phyloP scores from a whole-genome alignment of 1,140 invertebrate genomes.

The Sweltsa coloradensis region DNA sequence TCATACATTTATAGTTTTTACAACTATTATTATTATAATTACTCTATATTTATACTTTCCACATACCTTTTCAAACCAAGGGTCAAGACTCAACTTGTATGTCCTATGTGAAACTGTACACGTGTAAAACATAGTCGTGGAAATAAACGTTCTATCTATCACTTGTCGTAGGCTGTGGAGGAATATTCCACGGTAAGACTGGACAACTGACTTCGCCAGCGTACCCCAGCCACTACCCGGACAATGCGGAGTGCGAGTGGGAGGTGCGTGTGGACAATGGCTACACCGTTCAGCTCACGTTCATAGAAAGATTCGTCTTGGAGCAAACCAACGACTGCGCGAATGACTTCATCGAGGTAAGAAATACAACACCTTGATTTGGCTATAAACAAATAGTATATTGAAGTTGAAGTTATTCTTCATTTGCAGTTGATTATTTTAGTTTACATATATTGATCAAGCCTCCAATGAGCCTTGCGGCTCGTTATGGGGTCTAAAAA shows the following conservation, averaged over 20 bases:
- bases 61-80: too few species aligned
- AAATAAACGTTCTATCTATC: slow-evolving; percentile 20
- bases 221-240: slow-evolving; percentile 46
- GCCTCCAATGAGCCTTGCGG: too few species aligned
- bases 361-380: slow-evolving; percentile 4
- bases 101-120: too few species aligned
- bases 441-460: too few species aligned
- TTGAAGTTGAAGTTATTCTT: too few species aligned
- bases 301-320: slow-evolving; percentile 58
- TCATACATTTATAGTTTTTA: too few species aligned
- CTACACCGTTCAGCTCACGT: slow-evolving; percentile 53
- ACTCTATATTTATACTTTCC: neutral
- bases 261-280: slow-evolving; percentile 49
- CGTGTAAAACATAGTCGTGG: slow-evolving; percentile 22
- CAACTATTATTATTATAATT: too few species aligned
- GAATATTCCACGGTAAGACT: slow-evolving; percentile 32
- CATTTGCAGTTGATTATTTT: too few species aligned
- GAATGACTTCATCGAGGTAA: slow-evolving; percentile 67
- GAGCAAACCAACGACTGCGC: slow-evolving; percentile 56
- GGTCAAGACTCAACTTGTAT: too few species aligned
- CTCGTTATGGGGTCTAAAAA: too few species aligned
- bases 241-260: slow-evolving; percentile 72
- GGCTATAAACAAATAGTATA: too few species aligned
- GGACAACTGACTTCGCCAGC: slow-evolving; percentile 38
- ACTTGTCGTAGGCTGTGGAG: slow-evolving; percentile 40